phyloP scores from a whole-genome alignment of 2,888 invertebrate genomes.

The Caenorhabditis doughertyi region DNA sequence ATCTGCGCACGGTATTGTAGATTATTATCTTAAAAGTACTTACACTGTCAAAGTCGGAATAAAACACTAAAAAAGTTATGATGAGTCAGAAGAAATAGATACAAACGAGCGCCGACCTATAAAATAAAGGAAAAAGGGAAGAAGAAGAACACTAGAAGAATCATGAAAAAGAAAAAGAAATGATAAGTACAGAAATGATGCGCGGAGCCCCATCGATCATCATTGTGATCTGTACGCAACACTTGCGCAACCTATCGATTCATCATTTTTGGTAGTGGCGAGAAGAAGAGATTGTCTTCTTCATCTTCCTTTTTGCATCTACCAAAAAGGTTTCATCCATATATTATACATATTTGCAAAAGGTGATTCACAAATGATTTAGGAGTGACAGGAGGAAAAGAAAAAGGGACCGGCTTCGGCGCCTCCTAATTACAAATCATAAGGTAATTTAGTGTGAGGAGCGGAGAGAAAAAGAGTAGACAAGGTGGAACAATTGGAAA shows the following conservation, averaged over 20 bases:
- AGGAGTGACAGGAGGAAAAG: slow-evolving; percentile 13
- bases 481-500: slow-evolving; percentile 26
- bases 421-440: slow-evolving; percentile 54
- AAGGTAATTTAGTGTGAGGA: slow-evolving; percentile 50
- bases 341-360: slow-evolving; percentile 48
- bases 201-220: slow-evolving; percentile 49
- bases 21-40: slow-evolving; percentile 46
- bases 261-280: slow-evolving; percentile 57
- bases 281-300: slow-evolving; percentile 36
- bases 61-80: slow-evolving; percentile 20
- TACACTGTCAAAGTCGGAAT: slow-evolving; percentile 1
- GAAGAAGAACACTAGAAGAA: not conserved
- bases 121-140: slow-evolving; percentile 4
- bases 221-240: slow-evolving; percentile 45
- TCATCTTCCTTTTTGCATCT: slow-evolving; percentile 3
- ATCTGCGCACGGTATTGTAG: slow-evolving; percentile 7
- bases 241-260: slow-evolving; percentile 60
- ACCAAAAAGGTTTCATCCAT: slow-evolving; percentile 15
- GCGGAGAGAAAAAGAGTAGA: slow-evolving; percentile 8
- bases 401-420: slow-evolving; percentile 36
- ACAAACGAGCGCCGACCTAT: slow-evolving; percentile 36
- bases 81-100: not conserved
- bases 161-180: slow-evolving; percentile 1
- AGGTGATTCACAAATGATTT: slow-evolving; percentile 46
- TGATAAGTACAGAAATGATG: slow-evolving; percentile 13